These are phyloP conservation scores for Corvus cornix DNA, from an alignment of 2,113 vertebrate species.

Conservation along the genomic window DNA sequence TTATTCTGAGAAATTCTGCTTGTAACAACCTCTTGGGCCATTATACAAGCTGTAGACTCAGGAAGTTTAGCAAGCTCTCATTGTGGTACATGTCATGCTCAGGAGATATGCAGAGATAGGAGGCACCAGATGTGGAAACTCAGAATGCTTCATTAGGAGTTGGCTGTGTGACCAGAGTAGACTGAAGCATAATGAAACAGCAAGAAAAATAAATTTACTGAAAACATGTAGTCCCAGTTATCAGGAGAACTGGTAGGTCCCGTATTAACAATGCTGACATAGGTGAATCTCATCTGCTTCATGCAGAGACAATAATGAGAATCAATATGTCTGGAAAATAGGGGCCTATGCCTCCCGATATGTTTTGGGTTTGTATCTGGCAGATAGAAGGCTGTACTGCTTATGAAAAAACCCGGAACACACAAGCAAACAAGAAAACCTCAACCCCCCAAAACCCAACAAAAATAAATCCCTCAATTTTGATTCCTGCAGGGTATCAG, in stretches of 20 bases:
- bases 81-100: background rate
- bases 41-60: background rate
- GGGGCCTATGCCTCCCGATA: background rate
- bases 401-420: background rate
- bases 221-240: background rate
- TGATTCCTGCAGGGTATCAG: background rate
- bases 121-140: background rate
- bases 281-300: background rate
- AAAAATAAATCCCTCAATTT: background rate
- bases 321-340: background rate
- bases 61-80: background rate
- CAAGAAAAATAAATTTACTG: background rate
- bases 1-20: background rate
- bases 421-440: background rate
- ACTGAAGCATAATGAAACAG: background rate
- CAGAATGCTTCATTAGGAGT: background rate
- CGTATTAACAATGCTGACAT: background rate
- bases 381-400: background rate
- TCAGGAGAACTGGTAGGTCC: background rate
- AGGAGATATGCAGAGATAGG: background rate
- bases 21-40: background rate
- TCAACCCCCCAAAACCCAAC: rapidly evolving
- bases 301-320: background rate
- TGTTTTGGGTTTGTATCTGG: background rate
- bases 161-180: background rate